Conservation (phyloP, 2,797 vertebrate genomes). For the Adelosebastes latens region DNA sequence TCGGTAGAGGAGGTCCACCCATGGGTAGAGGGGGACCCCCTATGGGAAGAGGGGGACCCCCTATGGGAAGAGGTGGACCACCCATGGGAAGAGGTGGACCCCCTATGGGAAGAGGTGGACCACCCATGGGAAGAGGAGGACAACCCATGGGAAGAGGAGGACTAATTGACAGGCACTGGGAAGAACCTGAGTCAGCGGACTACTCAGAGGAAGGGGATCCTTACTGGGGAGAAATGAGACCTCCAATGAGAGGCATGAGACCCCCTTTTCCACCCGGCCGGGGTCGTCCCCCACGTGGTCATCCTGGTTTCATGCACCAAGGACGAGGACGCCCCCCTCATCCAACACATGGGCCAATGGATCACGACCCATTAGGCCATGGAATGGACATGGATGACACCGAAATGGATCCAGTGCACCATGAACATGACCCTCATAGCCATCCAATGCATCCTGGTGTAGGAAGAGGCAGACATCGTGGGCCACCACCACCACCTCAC, state of each 20-base stretch:
- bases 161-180: conserved; percentile 86
- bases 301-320: conserved; percentile 82
- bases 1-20: conserved; percentile 10
- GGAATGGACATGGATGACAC: conserved; percentile 70
- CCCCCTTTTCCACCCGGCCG: conserved; percentile 80
- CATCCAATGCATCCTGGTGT: conserved; percentile 76
- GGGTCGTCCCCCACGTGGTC: conserved; percentile 78
- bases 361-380: conserved; percentile 65
- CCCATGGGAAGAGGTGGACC: conserved; percentile 77
- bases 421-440: conserved; percentile 64
- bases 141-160: conserved; percentile 59
- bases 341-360: conserved; percentile 78
- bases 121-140: conserved; percentile 41
- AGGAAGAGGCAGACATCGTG: conserved; percentile 78
- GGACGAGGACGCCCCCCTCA: conserved; percentile 82
- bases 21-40: conserved; percentile 4
- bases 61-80: conserved; percentile 57
- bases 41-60: not conserved
- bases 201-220: conserved; percentile 86
- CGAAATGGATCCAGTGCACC: conserved; percentile 66
- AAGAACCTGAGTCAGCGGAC: conserved; percentile 83
- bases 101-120: conserved; percentile 49
- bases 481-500: conserved; percentile 81
- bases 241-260: conserved; percentile 81
- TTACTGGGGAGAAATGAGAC: conserved; percentile 88